Base-by-base conservation (phyloP, 2,888 invertebrate species). In the Stenotaenia linearis region DNA sequence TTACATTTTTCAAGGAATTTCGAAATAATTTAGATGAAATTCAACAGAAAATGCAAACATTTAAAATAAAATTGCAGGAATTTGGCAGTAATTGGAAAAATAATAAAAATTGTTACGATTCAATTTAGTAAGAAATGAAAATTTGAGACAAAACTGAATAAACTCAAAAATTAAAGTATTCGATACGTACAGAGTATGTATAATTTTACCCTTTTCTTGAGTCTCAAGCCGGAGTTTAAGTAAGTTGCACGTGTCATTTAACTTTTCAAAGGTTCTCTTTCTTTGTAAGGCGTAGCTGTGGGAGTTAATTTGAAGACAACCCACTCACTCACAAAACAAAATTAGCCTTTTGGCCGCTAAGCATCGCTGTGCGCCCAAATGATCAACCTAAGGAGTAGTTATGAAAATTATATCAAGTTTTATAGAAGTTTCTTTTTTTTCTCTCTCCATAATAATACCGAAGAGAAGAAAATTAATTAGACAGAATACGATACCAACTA, bases 251-350 rank as follows among this genome's bases (percentile, higher is more conserved):
- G 12, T 61, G 61, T 28, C 21, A 61, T 61, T 61, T 61, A 2
- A 61, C 61, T 61, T 61, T 23, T 10, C 23, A 25, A 61, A 12
- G 61, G 9, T 61, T 15, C 23, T 25, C 61, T 18, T 18, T 18
- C 28, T 61, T 61, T 25, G 23, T 15, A 25, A 7, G 61, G 15
- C 61, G 7, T 25, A 25, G 28, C 61, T 25, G 61, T 25, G 61
- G 61, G 61, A 61, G 61, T 61, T 61, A 61, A 61, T 61, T 61
- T 61, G 61, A 61, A 61, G 61, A 61, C 61, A 61, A 25, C 12
- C 61, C 61, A 61, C 61, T 61, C 61, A 61, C 61, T 61, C 61
- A 61, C 61, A 61, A 61, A 61, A 61, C 61, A 61, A 61, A 61
- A 61, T 61, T 61, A 61, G 61, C 61, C 61, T 61, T 61, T 25